Conservation (phyloP, 2,797 vertebrate species). For the Semotilus atromaculatus region DNA sequence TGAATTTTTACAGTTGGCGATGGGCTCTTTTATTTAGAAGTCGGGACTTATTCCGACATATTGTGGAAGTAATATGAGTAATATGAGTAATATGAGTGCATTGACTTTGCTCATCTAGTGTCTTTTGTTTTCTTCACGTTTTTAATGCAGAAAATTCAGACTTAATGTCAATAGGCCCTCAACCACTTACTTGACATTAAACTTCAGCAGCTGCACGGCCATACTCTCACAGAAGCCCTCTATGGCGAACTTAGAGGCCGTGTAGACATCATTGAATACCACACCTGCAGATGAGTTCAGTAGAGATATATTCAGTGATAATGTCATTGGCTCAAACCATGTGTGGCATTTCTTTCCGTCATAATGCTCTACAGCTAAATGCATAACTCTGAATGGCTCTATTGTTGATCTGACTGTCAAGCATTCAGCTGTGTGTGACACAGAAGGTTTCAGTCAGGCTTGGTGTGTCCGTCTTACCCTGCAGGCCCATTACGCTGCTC, state of each 20-base stretch:
- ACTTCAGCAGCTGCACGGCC: conserved; percentile 90
- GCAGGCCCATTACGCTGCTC: conserved; percentile 96
- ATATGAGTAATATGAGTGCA: neutral
- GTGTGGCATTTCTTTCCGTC: neutral
- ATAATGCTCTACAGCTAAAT: conserved; percentile 10
- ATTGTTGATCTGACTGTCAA: conserved; percentile 26
- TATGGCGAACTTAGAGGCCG: conserved; percentile 94
- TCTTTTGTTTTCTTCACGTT: neutral
- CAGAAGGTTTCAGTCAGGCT: conserved; percentile 6
- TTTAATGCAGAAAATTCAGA: neutral
- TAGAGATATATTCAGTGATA: conserved; percentile 13
- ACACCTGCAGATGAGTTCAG: conserved; percentile 77
- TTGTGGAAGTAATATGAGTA: neutral
- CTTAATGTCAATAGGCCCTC: neutral
- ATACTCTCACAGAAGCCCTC: conserved; percentile 96
- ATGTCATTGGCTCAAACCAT: neutral
- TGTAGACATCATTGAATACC: conserved; percentile 92
- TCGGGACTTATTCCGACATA: neutral
- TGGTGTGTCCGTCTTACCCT: conserved; percentile 76
- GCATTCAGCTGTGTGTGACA: conserved; percentile 13
- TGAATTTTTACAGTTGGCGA: neutral
- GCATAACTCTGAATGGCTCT: conserved; percentile 10
- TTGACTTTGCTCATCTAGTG: neutral
- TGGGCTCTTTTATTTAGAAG: neutral
- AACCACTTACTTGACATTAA: conserved; percentile 85